These are phyloP conservation scores for Hapalemur alaotrensis DNA, from an alignment of 2,797 vertebrate genomes.

Conservation along the genomic window DNA sequence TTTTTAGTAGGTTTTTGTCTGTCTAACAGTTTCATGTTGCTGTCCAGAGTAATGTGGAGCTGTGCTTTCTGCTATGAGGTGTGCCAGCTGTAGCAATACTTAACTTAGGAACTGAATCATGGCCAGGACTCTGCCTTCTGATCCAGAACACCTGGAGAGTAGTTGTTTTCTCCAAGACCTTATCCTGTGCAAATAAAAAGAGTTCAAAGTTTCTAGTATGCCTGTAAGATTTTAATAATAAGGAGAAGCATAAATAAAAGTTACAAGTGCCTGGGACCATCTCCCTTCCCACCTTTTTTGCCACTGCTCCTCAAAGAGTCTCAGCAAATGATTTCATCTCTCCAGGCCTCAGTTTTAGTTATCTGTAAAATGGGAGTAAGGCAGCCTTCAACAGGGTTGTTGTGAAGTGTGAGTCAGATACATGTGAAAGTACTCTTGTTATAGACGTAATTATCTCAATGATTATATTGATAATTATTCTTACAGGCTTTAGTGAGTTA, in stretches of 20 bases:
- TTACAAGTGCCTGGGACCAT: not conserved
- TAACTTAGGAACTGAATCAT: not conserved
- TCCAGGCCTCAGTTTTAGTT: not conserved
- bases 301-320: not conserved
- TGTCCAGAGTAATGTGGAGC: no score
- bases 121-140: not conserved
- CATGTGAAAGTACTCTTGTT: not conserved
- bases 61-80: not conserved
- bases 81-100: accelerated
- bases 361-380: not conserved
- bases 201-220: not conserved
- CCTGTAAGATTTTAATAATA: not conserved
- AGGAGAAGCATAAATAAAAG: not conserved
- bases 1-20: not conserved
- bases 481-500: not conserved
- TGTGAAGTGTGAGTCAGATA: not conserved
- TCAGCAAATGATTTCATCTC: not conserved
- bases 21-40: not conserved
- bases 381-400: not conserved
- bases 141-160: not conserved
- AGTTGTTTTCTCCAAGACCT: not conserved
- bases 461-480: not conserved
- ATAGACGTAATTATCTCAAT: not conserved
- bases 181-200: not conserved
- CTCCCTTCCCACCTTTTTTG: not conserved